Evolutionary conservation across 2,888 invertebrate genomes (phyloP), one percentile per base, ranked within the genome.

Genomic region (Drosophila neonasuta): DNA sequence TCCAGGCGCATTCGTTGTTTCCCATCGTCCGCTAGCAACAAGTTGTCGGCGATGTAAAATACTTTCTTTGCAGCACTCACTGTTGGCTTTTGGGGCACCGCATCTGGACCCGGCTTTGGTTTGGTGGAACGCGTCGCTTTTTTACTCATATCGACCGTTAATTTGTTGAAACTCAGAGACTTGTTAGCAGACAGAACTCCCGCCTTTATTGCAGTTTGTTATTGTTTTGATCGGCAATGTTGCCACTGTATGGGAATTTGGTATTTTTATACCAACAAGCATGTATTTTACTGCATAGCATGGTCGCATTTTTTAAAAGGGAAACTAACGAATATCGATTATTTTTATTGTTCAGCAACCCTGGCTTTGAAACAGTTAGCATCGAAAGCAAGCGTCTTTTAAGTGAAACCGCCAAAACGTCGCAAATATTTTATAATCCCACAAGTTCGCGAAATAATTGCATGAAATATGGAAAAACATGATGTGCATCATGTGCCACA

Each of bases 31-130:
- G 63, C 57, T 3, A 63, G 30, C 5, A 90, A 68, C 30, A 90
- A 50, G 10, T 79, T 42, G 24, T 88, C 59, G 1, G 88, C 74
- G 56, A 90, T 69, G 29, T 79, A 88, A 51, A 90, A 79, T 6
- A 90, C 77, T 72, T 89, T 90, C 15, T 80, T 83, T 1, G 75
- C 36, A 1, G 87, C 79, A 15, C 34, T 45, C 30, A 29, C 61
- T 15, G 9, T 48, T 52, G 29, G 51, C 9, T 68, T 64, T 65
- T 68, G 15, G 17, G 55, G 15, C 15, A 4, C 41, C 6, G 61
- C 59, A 63, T 80, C 84, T 2, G 69, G 55, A 20, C 81, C 77
- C 2, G 70, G 36, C 41, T 85, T 87, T 6, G 70, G 54, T 57
- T 77, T 78, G 0, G 52, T 48, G 1, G 80, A 81, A 7, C 88